Conservation (phyloP, 2,888 invertebrate genomes). For the Torymus tubicola region DNA sequence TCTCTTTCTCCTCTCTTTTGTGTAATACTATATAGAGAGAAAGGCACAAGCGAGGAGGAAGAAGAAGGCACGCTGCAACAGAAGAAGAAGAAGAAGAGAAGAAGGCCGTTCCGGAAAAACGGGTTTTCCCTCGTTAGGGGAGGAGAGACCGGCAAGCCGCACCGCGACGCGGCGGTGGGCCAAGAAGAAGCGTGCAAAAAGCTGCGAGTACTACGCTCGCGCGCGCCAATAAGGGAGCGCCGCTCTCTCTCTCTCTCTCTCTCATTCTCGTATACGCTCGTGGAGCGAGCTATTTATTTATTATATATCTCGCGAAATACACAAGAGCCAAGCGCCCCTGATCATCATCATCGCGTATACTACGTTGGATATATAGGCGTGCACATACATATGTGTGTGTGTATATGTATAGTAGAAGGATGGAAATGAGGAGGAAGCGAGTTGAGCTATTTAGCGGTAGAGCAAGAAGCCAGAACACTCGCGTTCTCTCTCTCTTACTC, state of each 20-base stretch:
- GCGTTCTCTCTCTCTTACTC: neutral
- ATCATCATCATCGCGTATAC: conserved; percentile 8
- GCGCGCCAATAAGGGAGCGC: conserved; percentile 5
- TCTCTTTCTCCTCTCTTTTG: conserved; percentile 25
- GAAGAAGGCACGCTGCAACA: neutral
- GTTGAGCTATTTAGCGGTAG: conserved; percentile 54
- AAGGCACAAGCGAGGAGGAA: neutral
- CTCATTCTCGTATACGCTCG: too few relatives aligned
- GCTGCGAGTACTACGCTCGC: neutral
- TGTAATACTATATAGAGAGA: neutral
- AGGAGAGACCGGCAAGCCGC: too few relatives aligned
- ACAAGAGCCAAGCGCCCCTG: neutral
- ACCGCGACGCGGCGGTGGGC: conserved; percentile 21
- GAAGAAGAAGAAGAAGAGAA: too few relatives aligned
- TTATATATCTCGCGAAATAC: conserved; percentile 28
- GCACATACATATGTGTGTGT: neutral
- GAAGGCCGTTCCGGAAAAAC: conserved; percentile 44
- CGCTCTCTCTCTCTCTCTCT: neutral
- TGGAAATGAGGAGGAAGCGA: conserved; percentile 54
- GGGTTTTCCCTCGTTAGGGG: conserved; percentile 53
- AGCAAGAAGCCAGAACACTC: conserved; percentile 5
- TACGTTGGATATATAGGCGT: neutral
- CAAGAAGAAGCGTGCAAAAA: conserved; percentile 25
- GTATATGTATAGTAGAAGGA: neutral
- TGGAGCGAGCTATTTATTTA: conserved; percentile 48